A percentile compares a stretch with the other conserved stretches of the same genome.
phyloP scores from a whole-genome alignment of 2,888 invertebrate species.

The Ochropleura leucogaster region DNA sequence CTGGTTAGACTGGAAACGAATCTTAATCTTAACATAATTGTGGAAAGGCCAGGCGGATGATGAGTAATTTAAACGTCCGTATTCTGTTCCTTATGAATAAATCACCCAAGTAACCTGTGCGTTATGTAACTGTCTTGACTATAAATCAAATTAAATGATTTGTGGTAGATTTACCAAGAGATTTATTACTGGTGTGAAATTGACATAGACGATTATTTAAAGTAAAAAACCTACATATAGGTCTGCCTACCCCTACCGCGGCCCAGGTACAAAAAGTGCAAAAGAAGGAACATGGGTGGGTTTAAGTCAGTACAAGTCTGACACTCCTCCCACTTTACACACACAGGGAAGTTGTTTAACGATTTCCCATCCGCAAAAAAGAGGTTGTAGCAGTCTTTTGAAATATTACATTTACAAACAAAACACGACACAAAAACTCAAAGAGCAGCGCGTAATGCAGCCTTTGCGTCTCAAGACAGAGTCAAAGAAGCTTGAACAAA shows the following conservation, averaged over 20 bases:
- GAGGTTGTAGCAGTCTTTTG: not conserved
- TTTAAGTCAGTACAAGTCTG: too few relatives aligned
- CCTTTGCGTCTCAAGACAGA: not conserved
- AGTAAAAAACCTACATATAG: too few relatives aligned
- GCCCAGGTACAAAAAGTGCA: too few relatives aligned
- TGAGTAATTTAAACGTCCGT: not conserved
- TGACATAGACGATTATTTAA: not conserved
- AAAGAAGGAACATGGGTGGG: too few relatives aligned
- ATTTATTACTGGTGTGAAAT: slow-evolving; percentile 17
- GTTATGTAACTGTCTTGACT: slow-evolving; percentile 13
- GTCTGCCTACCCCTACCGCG: not conserved
- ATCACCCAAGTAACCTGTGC: slow-evolving; percentile 28
- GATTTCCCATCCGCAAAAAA: not conserved
- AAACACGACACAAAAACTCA: not conserved
- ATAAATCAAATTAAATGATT: slow-evolving; percentile 39
- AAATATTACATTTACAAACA: not conserved
- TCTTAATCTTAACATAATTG: not conserved
- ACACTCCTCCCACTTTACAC: too few relatives aligned
- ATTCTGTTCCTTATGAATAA: slow-evolving; percentile 4
- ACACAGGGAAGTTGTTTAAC: too few relatives aligned
- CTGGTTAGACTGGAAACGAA: not conserved
- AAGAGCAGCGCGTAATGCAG: not conserved
- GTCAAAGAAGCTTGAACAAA: not conserved
- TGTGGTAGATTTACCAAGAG: slow-evolving; percentile 29
- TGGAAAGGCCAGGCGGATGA: not conserved